Conservation (phyloP, 1,140 invertebrate species). For the Coenobita brevimanus region DNA sequence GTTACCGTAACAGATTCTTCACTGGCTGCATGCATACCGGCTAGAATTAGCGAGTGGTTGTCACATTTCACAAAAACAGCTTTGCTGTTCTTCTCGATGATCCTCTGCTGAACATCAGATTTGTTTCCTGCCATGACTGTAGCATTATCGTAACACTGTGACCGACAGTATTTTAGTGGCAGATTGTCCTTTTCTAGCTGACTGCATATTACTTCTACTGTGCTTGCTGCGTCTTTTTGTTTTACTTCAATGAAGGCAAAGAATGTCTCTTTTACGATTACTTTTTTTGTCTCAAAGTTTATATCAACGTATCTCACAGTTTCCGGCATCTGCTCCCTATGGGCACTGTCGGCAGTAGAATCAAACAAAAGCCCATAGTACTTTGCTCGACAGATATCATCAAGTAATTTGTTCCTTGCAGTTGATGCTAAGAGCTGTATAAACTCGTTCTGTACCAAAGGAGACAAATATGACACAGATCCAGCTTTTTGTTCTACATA, state of each 20-base stretch:
- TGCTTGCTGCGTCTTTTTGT: not conserved
- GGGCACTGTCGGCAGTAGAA: not conserved
- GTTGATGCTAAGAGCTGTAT: not conserved
- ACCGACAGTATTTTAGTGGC: constrained; percentile 16
- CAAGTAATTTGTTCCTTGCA: not conserved
- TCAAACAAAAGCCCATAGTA: constrained; percentile 3
- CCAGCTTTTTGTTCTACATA: not conserved
- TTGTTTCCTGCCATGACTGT: constrained; percentile 2
- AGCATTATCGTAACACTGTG: constrained; percentile 15
- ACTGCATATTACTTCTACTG: too few relatives aligned
- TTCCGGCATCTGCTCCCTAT: not conserved
- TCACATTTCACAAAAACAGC: not conserved
- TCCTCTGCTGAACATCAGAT: constrained; percentile 15
- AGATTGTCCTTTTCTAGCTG: not conserved
- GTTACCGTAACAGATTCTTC: not conserved
- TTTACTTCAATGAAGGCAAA: not conserved
- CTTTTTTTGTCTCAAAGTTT: constrained; percentile 9
- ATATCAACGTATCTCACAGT: constrained; percentile 6
- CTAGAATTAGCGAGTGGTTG: too few relatives aligned
- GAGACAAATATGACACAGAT: constrained; percentile 30
- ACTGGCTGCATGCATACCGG: not conserved
- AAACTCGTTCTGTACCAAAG: not conserved
- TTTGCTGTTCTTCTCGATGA: not conserved
- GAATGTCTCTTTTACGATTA: not conserved
- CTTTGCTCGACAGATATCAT: not conserved